Percentiles rank a stretch among this genome's conserved stretches.
These are phyloP conservation scores for Austrofundulus limnaeus DNA, from an alignment of 2,113 vertebrate species.

Conservation along the genomic window DNA sequence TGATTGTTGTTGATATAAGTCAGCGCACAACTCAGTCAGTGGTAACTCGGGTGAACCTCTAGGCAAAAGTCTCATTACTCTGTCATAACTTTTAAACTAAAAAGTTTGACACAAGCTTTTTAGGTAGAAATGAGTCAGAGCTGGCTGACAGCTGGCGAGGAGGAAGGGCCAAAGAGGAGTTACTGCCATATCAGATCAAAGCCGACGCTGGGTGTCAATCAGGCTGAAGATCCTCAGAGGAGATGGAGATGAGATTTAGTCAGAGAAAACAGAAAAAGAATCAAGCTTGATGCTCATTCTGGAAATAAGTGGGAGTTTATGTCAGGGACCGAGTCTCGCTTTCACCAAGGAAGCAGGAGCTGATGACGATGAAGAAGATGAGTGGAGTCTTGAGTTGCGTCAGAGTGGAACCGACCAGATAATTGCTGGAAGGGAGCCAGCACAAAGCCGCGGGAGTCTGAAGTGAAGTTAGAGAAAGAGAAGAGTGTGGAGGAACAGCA, in stretches of 20 bases:
- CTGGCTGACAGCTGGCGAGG: conserved; percentile 39
- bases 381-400: conserved; percentile 66
- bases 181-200: conserved; percentile 40
- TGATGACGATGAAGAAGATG: conserved; percentile 66
- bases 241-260: conserved; percentile 45
- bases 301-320: conserved; percentile 64
- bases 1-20: conserved; percentile 6
- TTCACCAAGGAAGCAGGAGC: conserved; percentile 50
- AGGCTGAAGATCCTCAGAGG: conserved; percentile 28
- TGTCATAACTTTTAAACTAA: conserved; percentile 17
- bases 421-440: conserved; percentile 69
- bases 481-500: conserved; percentile 45
- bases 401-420: conserved; percentile 72
- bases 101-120: conserved; percentile 12
- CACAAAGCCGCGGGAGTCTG: conserved; percentile 51
- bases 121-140: conserved; percentile 46
- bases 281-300: conserved; percentile 43
- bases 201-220: conserved; percentile 34
- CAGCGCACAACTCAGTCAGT: neutral
- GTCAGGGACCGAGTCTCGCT: conserved; percentile 58
- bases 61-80: conserved; percentile 2
- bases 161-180: conserved; percentile 45
- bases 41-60: conserved; percentile 17
- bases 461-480: conserved; percentile 58
- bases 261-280: conserved; percentile 3